Evolutionary conservation across 1,140 invertebrate species (phyloP).

Genomic region (Pogonognathellus flavescens): DNA sequence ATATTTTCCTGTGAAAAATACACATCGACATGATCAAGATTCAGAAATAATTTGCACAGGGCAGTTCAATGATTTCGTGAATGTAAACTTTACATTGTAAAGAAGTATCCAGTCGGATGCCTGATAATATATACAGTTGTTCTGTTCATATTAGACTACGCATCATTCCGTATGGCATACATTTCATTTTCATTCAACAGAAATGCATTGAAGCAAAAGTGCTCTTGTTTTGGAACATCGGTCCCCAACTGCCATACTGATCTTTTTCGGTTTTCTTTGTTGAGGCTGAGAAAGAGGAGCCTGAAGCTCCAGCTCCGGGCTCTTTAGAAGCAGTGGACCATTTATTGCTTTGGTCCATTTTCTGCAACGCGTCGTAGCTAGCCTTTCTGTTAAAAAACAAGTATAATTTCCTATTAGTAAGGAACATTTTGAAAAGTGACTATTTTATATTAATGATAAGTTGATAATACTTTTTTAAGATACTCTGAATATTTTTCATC

Average conservation of each 20-base stretch:
- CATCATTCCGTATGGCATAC: no score
- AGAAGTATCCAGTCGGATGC: no score
- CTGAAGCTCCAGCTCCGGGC: neutral
- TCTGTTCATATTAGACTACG: no score
- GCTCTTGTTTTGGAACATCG: constrained; percentile 80
- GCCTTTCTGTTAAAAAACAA: constrained; percentile 71
- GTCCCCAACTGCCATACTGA: constrained; percentile 78
- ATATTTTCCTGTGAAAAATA: no score
- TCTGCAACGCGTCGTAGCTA: constrained; percentile 68
- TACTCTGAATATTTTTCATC: neutral
- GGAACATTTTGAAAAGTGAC: no score
- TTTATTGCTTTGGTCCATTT: constrained; percentile 67
- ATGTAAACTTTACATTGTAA: no score
- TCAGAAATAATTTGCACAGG: no score
- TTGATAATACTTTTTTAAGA: neutral
- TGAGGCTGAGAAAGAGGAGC: constrained; percentile 68
- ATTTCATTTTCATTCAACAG: constrained; percentile 70
- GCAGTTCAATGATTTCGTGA: no score
- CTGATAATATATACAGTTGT: no score
- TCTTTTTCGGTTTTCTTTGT: constrained; percentile 70
- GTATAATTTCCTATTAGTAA: constrained; percentile 3
- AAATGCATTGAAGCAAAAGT: constrained; percentile 80
- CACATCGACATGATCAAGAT: no score
- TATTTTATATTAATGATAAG: no score
- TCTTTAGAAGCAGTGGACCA: constrained; percentile 53